phyloP scores from a whole-genome alignment of 2,888 invertebrate species.

The Rhaphigaster nebulosa region DNA sequence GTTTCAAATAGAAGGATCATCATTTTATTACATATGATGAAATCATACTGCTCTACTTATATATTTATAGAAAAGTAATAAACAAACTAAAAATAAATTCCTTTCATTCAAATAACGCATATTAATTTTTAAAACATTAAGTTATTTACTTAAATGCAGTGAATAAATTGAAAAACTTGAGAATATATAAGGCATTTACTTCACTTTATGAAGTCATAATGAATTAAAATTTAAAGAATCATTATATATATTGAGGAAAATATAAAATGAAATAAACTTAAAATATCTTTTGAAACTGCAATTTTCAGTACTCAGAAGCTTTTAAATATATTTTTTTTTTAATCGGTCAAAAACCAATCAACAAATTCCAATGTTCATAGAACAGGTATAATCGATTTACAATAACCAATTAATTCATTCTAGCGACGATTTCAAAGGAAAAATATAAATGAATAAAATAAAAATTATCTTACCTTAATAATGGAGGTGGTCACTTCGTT shows the following conservation, averaged over 20 bases:
- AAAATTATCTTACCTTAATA: not conserved
- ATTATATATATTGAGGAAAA: not conserved
- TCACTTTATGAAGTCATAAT: too few species aligned
- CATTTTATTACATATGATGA: too few species aligned
- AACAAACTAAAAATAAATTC: too few species aligned
- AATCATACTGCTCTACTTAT: too few species aligned
- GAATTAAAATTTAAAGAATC: not conserved
- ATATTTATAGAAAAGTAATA: too few species aligned
- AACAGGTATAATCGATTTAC: too few species aligned
- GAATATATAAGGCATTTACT: too few species aligned
- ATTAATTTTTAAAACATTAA: too few species aligned
- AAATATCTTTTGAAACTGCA: not conserved
- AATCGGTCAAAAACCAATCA: not conserved
- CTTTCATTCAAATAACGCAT: too few species aligned
- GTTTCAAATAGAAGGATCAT: too few species aligned
- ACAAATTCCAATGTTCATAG: not conserved
- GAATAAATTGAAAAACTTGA: too few species aligned
- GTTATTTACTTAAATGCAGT: too few species aligned
- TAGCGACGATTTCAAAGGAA: not conserved
- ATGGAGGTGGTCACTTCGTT: not conserved
- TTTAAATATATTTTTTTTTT: not conserved
- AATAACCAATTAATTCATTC: not conserved
- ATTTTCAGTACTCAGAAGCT: not conserved
- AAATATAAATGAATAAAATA: not conserved
- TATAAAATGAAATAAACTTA: not conserved